Conservation (phyloP, 1,140 invertebrate genomes). For the Drosophila arawakana region DNA sequence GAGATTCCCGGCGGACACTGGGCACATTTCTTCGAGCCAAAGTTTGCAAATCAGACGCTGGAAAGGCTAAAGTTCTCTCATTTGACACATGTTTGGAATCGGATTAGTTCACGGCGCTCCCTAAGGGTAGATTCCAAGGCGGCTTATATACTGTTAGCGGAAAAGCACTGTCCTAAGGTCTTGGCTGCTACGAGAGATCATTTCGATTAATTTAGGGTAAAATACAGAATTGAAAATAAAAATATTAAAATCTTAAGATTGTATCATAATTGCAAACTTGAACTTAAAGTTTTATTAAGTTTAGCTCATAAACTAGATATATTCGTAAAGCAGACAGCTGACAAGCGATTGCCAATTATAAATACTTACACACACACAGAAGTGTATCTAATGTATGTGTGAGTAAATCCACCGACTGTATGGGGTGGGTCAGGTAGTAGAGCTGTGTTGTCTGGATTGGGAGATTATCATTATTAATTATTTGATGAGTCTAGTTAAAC, state of each 20-base stretch:
- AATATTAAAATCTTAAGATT: background rate
- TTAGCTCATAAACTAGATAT: no score
- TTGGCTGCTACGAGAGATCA: background rate
- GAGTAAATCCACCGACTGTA: no score
- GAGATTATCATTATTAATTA: no score
- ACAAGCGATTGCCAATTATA: no score
- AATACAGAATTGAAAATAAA: background rate
- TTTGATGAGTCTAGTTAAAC: no score
- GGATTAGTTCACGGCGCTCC: background rate
- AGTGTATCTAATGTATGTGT: no score
- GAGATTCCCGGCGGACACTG: slow-evolving; percentile 7
- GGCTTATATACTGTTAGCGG: slow-evolving; percentile 19
- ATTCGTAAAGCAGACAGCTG: no score
- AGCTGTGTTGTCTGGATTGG: no score
- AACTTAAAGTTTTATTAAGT: no score
- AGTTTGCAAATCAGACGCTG: background rate
- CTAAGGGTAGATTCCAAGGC: slow-evolving; percentile 6
- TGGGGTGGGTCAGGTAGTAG: no score
- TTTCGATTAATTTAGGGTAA: slow-evolving; percentile 4
- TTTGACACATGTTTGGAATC: slow-evolving; percentile 20
- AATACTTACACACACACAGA: no score
- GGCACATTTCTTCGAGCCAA: slow-evolving; percentile 10
- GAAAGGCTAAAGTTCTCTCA: slow-evolving; percentile 4
- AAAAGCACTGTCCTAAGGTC: slow-evolving; percentile 12
- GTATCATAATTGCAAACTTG: no score